These are phyloP conservation scores for Lasioglossum figueresi DNA, from an alignment of 2,888 invertebrate species.

Conservation along the genomic window DNA sequence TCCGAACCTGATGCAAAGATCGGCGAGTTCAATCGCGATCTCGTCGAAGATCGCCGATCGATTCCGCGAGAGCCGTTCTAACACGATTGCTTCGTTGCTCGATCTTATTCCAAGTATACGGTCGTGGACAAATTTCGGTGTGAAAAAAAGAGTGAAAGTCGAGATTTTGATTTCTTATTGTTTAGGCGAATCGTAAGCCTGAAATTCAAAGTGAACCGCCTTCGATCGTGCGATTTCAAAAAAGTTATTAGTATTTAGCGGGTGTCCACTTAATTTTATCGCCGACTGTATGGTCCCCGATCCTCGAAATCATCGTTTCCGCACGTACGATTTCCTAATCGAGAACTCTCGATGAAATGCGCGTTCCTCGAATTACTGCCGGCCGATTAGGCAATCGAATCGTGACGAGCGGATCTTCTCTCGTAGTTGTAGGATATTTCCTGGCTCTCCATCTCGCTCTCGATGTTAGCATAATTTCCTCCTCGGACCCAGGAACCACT, in stretches of 20 bases:
- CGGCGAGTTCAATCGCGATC: not conserved
- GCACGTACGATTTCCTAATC: conserved; percentile 31
- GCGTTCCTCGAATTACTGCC: conserved; percentile 1
- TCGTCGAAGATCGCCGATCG: conserved; percentile 1
- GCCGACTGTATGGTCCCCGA: not conserved
- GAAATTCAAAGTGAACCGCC: not conserved
- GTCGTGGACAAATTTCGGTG: not conserved
- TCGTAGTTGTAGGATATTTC: conserved; percentile 75
- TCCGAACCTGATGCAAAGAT: not conserved
- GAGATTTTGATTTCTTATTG: too few relatives aligned
- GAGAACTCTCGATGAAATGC: conserved; percentile 38
- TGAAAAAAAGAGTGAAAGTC: too few relatives aligned
- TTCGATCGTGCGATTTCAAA: not conserved
- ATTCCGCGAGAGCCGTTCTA: not conserved
- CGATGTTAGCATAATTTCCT: conserved; percentile 74
- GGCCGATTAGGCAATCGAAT: conserved; percentile 29
- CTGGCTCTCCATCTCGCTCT: conserved; percentile 28
- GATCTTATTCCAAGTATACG: not conserved
- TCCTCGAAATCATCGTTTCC: conserved; percentile 31
- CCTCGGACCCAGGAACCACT: not conserved
- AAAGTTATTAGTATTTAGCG: not conserved
- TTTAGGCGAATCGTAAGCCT: too few relatives aligned
- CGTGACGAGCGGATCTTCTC: conserved; percentile 59
- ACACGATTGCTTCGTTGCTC: not conserved
- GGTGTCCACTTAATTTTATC: not conserved